Evolutionary conservation across 2,797 vertebrate genomes (phyloP).

Genomic region (Masticophis lateralis): DNA sequence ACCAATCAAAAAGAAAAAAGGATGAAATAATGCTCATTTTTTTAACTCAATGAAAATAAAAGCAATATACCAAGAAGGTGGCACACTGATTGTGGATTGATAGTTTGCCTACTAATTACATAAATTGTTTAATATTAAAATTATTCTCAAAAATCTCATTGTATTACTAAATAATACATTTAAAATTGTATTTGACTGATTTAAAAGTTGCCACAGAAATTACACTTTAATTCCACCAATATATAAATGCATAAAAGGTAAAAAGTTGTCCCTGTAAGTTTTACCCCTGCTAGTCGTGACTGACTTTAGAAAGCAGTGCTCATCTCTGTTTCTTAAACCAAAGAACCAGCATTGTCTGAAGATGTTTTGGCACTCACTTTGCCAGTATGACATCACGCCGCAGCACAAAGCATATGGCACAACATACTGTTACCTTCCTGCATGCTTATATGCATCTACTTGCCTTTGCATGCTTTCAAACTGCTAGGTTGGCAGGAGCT

Average conservation of each 20-base stretch:
- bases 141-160: neutral
- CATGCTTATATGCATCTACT: neutral
- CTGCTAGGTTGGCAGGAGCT: neutral
- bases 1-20: constrained; percentile 22
- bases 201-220: neutral
- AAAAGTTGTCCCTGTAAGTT: neutral
- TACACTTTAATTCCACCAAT: neutral
- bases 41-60: constrained; percentile 33
- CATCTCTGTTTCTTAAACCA: neutral
- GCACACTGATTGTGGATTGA: neutral
- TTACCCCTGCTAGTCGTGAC: neutral
- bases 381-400: neutral
- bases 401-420: neutral
- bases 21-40: neutral
- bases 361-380: neutral
- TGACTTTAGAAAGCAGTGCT: neutral
- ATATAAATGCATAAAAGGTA: neutral
- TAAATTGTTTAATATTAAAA: constrained; percentile 12
- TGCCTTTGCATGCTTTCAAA: neutral
- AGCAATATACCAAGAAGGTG: neutral
- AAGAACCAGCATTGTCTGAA: neutral
- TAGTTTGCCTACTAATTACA: constrained; percentile 1
- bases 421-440: neutral
- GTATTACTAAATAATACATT: neutral
- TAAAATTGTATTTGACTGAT: too few species aligned